Base-by-base conservation (phyloP, 2,113 vertebrate species). In the Vidua macroura region DNA sequence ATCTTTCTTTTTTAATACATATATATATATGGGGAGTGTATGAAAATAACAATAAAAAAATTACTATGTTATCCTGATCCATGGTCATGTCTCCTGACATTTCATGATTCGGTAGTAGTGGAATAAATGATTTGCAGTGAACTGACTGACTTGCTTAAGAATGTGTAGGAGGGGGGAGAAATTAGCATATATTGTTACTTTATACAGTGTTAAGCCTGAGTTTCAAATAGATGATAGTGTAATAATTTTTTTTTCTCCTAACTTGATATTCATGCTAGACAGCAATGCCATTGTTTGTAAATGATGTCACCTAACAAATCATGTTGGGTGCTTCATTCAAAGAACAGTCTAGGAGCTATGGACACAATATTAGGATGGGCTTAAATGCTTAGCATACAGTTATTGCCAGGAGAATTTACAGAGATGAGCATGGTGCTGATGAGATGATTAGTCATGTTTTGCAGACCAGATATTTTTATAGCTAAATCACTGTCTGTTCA, bases 111-210 rank as follows among this genome's bases (percentile, higher is more conserved):
- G 74, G 27, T 85, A 85, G 55, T 27, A 90, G 52, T 52, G 63
- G 70, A 94, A 96, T 96, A 92, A 95, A 90, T 91, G 67, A 51
- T 96, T 49, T 94, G 60, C 49, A 87, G 8, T 76, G 62, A 94
- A 82, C 73, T 97, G 86, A 91, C 70, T 92, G 73, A 46, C 43
- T 90, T 85, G 66, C 68, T 83, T 82, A 95, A 91, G 93, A 97
- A 97, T 97, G 85, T 86, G 92, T 83, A 68, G 70, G 75, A 87
- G 53, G 55, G 56, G 43, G 43, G 9, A 51, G 51, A 69, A 92
- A 93, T 93, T 88, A 95, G 23, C 81, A 93, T 94, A 66, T 39
- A 91, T 88, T 90, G 13, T 88, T 85, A 85, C 25, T 93, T 95
- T 66, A 63, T 49, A 39, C 41, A 64, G 75, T 58, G 46, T 31